Percentiles rank a stretch among this genome's conserved stretches.
Evolutionary conservation across 2,888 invertebrate genomes (phyloP).

Genomic region (Syrphus vitripennis): DNA sequence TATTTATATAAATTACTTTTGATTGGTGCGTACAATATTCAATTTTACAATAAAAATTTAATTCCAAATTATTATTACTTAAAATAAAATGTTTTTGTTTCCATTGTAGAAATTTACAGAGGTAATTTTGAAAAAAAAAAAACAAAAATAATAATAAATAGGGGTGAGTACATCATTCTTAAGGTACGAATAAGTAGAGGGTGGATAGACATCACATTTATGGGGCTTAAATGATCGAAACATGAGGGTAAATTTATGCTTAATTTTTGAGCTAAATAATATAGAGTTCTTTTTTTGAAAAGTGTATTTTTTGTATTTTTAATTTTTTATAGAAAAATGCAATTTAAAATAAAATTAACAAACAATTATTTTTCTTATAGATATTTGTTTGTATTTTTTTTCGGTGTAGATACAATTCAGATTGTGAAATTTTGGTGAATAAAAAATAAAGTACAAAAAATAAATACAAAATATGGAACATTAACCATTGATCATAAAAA

Average conservation of each 20-base stretch:
- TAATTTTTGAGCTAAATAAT: constrained; percentile 13
- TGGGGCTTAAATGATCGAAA: constrained; percentile 56
- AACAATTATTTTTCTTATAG: not conserved
- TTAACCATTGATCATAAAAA: constrained; percentile 60
- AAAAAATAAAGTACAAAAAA: constrained; percentile 40
- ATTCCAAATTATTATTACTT: constrained; percentile 5
- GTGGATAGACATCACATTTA: constrained; percentile 66
- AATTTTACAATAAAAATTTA: constrained; percentile 52
- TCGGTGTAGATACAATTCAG: constrained; percentile 44
- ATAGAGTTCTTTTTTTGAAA: not conserved
- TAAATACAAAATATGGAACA: constrained; percentile 35
- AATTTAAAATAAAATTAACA: constrained; percentile 20
- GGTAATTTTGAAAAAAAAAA: not conserved
- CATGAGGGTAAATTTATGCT: constrained; percentile 36
- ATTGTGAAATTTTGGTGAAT: constrained; percentile 52
- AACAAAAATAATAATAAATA: constrained; percentile 15
- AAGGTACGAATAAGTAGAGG: constrained; percentile 55
- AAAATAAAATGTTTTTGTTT: constrained; percentile 33
- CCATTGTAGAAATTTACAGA: constrained; percentile 38
- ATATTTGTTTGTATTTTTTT: not conserved
- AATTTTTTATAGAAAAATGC: constrained; percentile 27
- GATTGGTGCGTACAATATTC: constrained; percentile 63
- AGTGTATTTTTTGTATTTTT: constrained; percentile 1
- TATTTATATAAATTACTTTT: constrained; percentile 36
- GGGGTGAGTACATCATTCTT: constrained; percentile 43